Evolutionary conservation across 2,113 vertebrate species (phyloP), one percentile per base, ranked within the genome.

Genomic region (Brachypodius melanocephalos): DNA sequence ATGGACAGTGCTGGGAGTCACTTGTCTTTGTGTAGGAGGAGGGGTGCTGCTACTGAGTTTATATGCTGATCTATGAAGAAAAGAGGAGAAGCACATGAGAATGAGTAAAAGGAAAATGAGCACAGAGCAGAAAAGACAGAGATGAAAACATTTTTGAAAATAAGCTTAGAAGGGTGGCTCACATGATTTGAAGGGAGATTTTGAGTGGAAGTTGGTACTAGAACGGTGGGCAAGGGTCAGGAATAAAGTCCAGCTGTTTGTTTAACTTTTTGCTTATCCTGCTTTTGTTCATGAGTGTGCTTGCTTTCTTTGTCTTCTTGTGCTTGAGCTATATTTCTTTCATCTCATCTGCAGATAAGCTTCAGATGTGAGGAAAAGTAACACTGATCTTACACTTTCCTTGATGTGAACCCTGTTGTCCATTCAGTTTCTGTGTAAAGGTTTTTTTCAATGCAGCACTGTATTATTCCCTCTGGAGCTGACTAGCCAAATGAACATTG

Each of bases 401-500:
- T 58, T 62, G 8, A 3, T 36, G n/a, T 40, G 40, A 59, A 58
- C 21, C 22, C 20, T 48, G 22, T 69, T 34, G 43, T 79, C n/a
- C 2, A 1, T 34, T 25, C 40, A 72, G 52, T 51, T 59, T 14
- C 14, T 72, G 8, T 32, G 32, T 19, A 26, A 40, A 46, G n/a
- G n/a, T 13, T 89, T 84, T n/a, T 58, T 22, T 71, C 69, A 43
- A 5, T 22, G 11, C 31, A 48, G 24, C 12, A 3, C 32, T 1
- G 0, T 12, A 6, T 62, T 78, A 14, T 32, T 66, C 20, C 14
- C 12, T 63, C 38, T 59, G 43, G 43, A 90, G 7, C 32, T 24
- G 32, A 17, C 8, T 14, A 22, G 17, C 31, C 43, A n/a, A 54
- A 58, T 5, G 2, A 73, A 17, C 17, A 10, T 29, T 0, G 0